Conservation (phyloP, 64 coral and sea anemone genomes). For the Acropora yongei region DNA sequence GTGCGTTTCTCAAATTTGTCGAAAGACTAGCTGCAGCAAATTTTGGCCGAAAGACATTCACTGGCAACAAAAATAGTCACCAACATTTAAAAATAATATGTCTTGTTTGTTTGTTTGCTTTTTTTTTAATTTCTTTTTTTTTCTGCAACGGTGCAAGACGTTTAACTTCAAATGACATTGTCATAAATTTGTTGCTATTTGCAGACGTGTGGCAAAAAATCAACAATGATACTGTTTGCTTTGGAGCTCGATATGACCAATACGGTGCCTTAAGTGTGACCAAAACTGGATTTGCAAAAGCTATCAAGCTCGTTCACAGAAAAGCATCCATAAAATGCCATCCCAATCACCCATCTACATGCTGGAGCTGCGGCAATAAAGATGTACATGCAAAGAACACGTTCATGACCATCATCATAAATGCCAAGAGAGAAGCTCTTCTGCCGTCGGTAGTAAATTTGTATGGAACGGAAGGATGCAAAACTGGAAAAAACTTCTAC, state of each 20-base stretch:
- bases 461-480: not conserved
- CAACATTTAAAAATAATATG: too few relatives aligned
- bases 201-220: too few relatives aligned
- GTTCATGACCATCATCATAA: not conserved
- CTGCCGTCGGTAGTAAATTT: not conserved
- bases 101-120: constrained; percentile 27
- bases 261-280: not conserved
- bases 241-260: too few relatives aligned
- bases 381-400: not conserved
- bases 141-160: too few relatives aligned
- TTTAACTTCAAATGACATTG: too few relatives aligned
- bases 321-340: not conserved
- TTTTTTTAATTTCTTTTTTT: too few relatives aligned
- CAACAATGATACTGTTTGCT: too few relatives aligned
- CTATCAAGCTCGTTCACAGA: constrained; percentile 33
- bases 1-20: too few relatives aligned
- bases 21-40: too few relatives aligned
- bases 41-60: too few relatives aligned
- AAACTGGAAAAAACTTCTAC: not conserved
- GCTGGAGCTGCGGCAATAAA: not conserved
- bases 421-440: not conserved
- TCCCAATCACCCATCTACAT: accelerated
- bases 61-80: too few relatives aligned
- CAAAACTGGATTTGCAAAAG: not conserved
- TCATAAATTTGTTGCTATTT: too few relatives aligned